These are phyloP conservation scores for Carassius auratus DNA, from an alignment of 2,113 vertebrate species.

Conservation along the genomic window DNA sequence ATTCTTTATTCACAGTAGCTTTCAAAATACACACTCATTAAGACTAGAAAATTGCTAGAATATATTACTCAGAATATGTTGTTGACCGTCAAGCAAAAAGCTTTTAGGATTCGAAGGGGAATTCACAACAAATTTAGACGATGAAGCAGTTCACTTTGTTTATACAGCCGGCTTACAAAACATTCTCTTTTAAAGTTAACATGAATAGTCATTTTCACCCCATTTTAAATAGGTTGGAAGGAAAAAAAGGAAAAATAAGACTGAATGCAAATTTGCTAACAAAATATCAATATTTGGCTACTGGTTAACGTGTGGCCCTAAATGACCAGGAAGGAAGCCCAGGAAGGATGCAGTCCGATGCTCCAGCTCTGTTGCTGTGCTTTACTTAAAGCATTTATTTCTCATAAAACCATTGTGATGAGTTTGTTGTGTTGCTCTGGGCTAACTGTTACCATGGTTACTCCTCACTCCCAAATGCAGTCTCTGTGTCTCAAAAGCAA, in stretches of 20 bases:
- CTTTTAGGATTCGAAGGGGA: background rate
- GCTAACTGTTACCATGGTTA: constrained; percentile 53
- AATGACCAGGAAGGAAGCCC: background rate
- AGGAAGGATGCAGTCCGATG: background rate
- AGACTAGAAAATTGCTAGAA: background rate
- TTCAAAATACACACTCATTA: background rate
- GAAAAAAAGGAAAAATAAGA: background rate
- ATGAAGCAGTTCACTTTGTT: background rate
- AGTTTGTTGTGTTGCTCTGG: constrained; percentile 46
- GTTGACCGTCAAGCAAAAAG: constrained; percentile 5
- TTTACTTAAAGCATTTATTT: constrained; percentile 37
- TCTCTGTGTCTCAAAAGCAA: constrained; percentile 27
- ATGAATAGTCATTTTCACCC: background rate
- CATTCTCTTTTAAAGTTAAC: background rate
- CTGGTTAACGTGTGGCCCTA: background rate
- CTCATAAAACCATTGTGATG: constrained; percentile 45
- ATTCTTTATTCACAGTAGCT: background rate
- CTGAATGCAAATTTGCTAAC: background rate
- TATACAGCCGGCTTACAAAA: background rate
- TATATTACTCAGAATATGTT: background rate
- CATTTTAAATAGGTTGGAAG: background rate
- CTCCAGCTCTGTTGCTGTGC: constrained; percentile 5
- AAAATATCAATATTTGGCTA: background rate
- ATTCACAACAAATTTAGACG: background rate
- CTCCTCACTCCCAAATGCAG: constrained; percentile 35